Evolutionary conservation across 2,888 invertebrate species (phyloP).

Genomic region (Caenorhabditis macrosperma): DNA sequence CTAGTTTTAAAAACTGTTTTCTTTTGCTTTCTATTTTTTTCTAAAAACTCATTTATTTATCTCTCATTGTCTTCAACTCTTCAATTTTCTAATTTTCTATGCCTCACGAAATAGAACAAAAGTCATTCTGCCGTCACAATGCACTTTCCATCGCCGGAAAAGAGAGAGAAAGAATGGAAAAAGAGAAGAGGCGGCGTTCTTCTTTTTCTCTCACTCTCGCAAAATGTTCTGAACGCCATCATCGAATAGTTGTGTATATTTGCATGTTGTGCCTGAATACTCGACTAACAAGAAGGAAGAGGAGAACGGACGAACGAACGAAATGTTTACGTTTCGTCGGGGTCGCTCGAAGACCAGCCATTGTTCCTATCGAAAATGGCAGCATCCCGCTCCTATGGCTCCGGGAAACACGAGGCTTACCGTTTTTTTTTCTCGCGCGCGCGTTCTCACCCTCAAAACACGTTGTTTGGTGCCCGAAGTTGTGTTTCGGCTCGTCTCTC

Average conservation of each 20-base stretch:
- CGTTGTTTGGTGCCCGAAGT: constrained; percentile 30
- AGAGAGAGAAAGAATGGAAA: constrained; percentile 13
- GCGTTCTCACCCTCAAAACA: constrained; percentile 10
- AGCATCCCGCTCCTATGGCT: constrained; percentile 2
- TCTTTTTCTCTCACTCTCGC: constrained; percentile 5
- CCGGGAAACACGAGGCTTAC: constrained; percentile 46
- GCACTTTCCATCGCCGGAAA: constrained; percentile 5
- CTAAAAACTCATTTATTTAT: too few species aligned
- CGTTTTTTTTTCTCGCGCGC: constrained; percentile 14
- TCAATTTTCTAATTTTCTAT: background rate
- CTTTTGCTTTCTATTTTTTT: background rate
- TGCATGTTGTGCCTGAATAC: constrained; percentile 57
- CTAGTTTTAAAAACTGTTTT: background rate
- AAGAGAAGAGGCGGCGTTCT: background rate
- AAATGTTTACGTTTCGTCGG: constrained; percentile 57
- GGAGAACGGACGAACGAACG: constrained; percentile 26
- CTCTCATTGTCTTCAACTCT: too few species aligned
- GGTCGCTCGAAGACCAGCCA: constrained; percentile 2
- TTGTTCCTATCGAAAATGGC: constrained; percentile 23
- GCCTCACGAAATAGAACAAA: constrained; percentile 21
- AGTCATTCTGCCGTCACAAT: background rate
- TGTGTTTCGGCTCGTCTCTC: background rate
- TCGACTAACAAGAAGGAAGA: constrained; percentile 41
- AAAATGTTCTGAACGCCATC: constrained; percentile 45
- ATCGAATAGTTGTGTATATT: constrained; percentile 44